These are phyloP conservation scores for Dryobotodes eremita DNA, from an alignment of 2,888 invertebrate species.

Conservation along the genomic window DNA sequence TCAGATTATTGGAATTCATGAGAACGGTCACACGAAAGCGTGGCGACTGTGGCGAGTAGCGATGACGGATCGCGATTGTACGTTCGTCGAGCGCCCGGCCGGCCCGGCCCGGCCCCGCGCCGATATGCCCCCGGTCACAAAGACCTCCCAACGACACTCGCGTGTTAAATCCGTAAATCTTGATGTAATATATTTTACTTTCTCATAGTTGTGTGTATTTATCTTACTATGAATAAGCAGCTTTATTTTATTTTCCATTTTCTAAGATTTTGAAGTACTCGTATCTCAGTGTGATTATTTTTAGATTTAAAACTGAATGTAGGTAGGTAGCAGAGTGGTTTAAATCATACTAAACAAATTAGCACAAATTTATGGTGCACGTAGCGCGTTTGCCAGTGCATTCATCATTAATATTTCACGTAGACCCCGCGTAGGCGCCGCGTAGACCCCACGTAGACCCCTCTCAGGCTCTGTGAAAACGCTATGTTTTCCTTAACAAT, in stretches of 20 bases:
- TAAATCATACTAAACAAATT: neutral
- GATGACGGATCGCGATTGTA: constrained; percentile 75
- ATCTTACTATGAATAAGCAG: constrained; percentile 43
- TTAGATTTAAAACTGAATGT: neutral
- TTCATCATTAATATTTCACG: neutral
- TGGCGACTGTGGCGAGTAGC: constrained; percentile 59
- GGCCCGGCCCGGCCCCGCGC: constrained; percentile 41
- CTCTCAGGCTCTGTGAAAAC: too few relatives aligned
- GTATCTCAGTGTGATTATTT: constrained; percentile 15
- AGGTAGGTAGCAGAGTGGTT: neutral
- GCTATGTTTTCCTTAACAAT: neutral
- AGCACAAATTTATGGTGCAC: too few relatives aligned
- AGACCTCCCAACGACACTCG: constrained; percentile 66
- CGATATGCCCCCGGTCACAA: constrained; percentile 65
- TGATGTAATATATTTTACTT: constrained; percentile 65
- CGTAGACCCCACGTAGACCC: neutral
- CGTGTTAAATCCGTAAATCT: constrained; percentile 66
- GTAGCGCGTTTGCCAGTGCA: neutral
- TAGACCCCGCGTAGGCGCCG: neutral
- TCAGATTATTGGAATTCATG: constrained; percentile 77
- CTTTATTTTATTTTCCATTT: constrained; percentile 41
- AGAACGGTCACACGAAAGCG: constrained; percentile 76
- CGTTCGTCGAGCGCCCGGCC: constrained; percentile 29
- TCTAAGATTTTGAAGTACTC: constrained; percentile 22
- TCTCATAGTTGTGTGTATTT: constrained; percentile 49